phyloP scores from a whole-genome alignment of 2,797 vertebrate species.

The Rhinoraja longicauda region DNA sequence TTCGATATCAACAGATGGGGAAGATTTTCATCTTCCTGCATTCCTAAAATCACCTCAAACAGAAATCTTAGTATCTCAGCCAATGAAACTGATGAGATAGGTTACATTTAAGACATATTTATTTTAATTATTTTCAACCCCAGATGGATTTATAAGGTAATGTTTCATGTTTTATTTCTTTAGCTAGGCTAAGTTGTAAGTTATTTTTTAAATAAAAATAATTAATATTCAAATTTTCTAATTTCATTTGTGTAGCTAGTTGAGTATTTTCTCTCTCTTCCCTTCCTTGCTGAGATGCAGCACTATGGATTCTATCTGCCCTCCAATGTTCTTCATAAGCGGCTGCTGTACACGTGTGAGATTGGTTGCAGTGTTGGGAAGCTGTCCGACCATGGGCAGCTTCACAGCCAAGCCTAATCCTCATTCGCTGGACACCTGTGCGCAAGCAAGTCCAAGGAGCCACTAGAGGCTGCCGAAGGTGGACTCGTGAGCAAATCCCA shows the following conservation, averaged over 20 bases:
- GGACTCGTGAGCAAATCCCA: no score
- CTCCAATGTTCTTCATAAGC: neutral
- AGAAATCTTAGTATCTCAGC: neutral
- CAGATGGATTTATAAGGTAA: no score
- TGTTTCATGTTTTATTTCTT: neutral
- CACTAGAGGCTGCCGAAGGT: no score
- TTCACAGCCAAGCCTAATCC: neutral
- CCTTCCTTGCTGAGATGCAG: neutral
- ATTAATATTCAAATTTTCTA: neutral
- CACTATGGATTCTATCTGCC: neutral
- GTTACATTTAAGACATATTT: neutral
- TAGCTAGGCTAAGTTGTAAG: neutral
- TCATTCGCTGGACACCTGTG: neutral
- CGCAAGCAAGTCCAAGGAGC: neutral
- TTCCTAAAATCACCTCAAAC: neutral
- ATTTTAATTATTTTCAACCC: neutral
- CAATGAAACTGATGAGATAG: neutral
- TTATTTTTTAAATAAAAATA: neutral
- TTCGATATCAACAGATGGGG: neutral
- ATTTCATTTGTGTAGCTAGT: neutral
- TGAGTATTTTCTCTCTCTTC: neutral
- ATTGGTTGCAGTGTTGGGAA: neutral
- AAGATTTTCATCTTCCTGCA: neutral
- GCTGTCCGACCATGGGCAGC: neutral
- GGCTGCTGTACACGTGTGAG: neutral